These are phyloP conservation scores for Cantharis lateralis DNA, from an alignment of 2,888 invertebrate species.

Conservation along the genomic window DNA sequence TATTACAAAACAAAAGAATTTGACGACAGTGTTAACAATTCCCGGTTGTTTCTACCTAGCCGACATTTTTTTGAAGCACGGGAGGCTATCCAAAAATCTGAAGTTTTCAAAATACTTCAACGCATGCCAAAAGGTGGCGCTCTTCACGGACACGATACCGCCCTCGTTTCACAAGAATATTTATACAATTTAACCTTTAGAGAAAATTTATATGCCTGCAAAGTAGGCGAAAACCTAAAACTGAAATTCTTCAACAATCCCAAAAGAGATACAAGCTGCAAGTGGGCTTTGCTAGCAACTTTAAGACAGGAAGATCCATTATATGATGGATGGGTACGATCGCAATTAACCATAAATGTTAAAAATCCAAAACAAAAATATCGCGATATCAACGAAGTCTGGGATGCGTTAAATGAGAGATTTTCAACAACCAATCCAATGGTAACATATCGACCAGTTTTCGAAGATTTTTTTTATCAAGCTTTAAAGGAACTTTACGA, in stretches of 20 bases:
- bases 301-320: constrained; percentile 27
- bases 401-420: constrained; percentile 63
- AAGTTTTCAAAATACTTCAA: constrained; percentile 69
- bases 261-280: constrained; percentile 14
- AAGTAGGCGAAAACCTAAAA: constrained; percentile 38
- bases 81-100: constrained; percentile 63
- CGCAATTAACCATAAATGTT: constrained; percentile 62
- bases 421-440: constrained; percentile 62
- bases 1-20: constrained; percentile 45
- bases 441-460: constrained; percentile 66
- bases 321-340: constrained; percentile 52
- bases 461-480: constrained; percentile 69
- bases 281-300: constrained; percentile 38
- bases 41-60: constrained; percentile 62
- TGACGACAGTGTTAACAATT: constrained; percentile 41
- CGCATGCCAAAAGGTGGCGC: constrained; percentile 77
- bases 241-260: constrained; percentile 47
- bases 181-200: constrained; percentile 65
- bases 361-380: constrained; percentile 59
- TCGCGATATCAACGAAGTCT: constrained; percentile 61
- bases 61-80: constrained; percentile 68
- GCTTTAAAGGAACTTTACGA: constrained; percentile 65
- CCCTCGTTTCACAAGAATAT: constrained; percentile 64
- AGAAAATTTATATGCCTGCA: constrained; percentile 62
- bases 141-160: constrained; percentile 71